Conservation (phyloP, 2,113 vertebrate species). For the Gnathonemus longibarbis region DNA sequence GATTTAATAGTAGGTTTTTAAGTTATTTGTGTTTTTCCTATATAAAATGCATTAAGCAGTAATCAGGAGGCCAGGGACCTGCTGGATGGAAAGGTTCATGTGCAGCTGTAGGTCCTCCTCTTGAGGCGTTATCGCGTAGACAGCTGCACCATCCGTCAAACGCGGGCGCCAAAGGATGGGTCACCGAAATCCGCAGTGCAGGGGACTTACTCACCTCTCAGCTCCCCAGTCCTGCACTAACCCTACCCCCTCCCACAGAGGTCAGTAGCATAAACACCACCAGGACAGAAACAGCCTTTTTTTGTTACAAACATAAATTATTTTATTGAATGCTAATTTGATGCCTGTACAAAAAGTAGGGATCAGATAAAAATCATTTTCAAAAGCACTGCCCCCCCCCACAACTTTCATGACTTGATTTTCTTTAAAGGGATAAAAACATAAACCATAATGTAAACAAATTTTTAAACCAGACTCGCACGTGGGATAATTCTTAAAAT, state of each 20-base stretch:
- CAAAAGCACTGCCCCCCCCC: neutral
- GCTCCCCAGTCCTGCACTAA: neutral
- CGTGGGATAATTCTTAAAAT: neutral
- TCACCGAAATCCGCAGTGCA: neutral
- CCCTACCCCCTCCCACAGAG: conserved; percentile 13
- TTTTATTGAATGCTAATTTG: conserved; percentile 35
- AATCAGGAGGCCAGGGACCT: neutral
- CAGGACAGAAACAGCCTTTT: conserved; percentile 10
- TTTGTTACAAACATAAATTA: conserved; percentile 49
- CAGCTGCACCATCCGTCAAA: neutral
- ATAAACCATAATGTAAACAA: conserved; percentile 19
- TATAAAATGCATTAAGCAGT: neutral
- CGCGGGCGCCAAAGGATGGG: neutral
- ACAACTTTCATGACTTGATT: conserved; percentile 13
- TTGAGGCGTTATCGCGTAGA: neutral
- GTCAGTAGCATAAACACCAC: conserved; percentile 2
- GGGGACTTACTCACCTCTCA: neutral
- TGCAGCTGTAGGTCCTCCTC: neutral
- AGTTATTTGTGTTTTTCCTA: neutral
- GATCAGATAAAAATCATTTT: conserved; percentile 16
- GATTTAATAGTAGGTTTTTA: neutral
- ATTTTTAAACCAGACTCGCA: neutral
- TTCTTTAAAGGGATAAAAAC: conserved; percentile 1
- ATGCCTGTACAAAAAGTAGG: conserved; percentile 15
- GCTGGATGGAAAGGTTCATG: neutral